Evolutionary conservation across 2,797 vertebrate species (phyloP).

Genomic region (Melanotaenia nigrans): DNA sequence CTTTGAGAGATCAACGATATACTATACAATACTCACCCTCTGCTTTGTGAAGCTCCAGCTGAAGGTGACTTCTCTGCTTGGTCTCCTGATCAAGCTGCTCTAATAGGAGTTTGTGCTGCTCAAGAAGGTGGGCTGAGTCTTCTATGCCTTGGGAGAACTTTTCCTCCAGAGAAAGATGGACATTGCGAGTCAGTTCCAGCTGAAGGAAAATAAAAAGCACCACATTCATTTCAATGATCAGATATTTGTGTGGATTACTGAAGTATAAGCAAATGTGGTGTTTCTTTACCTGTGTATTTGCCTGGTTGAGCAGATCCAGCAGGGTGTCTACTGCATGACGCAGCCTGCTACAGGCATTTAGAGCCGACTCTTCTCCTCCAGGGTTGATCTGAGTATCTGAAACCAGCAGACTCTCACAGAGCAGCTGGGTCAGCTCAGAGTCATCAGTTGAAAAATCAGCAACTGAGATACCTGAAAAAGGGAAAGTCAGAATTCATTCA

Average conservation of each 20-base stretch:
- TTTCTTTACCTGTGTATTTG: slow-evolving; percentile 86
- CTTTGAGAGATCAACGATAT: neutral
- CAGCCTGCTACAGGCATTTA: slow-evolving; percentile 84
- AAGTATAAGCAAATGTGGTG: neutral
- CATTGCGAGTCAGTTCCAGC: slow-evolving; percentile 88
- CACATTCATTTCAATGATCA: neutral
- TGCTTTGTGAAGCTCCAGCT: slow-evolving; percentile 90
- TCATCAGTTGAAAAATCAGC: slow-evolving; percentile 74
- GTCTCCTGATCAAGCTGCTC: slow-evolving; percentile 87
- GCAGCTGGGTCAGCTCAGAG: slow-evolving; percentile 88
- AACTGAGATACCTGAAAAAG: slow-evolving; percentile 49
- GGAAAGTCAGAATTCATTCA: neutral
- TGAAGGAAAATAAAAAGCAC: slow-evolving; percentile 55
- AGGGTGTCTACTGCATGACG: slow-evolving; percentile 87
- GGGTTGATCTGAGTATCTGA: slow-evolving; percentile 81
- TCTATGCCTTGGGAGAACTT: slow-evolving; percentile 83
- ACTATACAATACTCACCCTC: slow-evolving; percentile 82
- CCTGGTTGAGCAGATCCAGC: slow-evolving; percentile 89
- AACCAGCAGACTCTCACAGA: slow-evolving; percentile 91
- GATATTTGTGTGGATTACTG: neutral
- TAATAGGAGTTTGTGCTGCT: slow-evolving; percentile 87
- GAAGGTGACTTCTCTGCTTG: slow-evolving; percentile 83
- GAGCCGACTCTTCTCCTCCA: slow-evolving; percentile 85
- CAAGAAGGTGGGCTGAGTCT: slow-evolving; percentile 83
- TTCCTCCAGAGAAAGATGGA: slow-evolving; percentile 84